phyloP scores from a whole-genome alignment of 2,113 vertebrate genomes.

The Ciconia boyciana region DNA sequence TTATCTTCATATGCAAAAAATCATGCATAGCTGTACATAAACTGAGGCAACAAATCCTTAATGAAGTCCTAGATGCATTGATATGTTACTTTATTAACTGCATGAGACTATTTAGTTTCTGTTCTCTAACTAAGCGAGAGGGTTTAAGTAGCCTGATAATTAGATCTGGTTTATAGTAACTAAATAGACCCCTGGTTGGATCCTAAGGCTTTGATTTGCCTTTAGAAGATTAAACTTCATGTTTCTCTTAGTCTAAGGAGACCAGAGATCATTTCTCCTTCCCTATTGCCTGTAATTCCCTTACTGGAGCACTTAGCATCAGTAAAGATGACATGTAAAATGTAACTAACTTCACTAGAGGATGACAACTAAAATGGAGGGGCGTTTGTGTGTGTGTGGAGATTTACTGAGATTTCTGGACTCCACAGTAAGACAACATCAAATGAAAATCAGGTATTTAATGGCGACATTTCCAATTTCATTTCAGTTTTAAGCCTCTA shows the following conservation, averaged over 20 bases:
- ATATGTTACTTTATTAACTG: background rate
- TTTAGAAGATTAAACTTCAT: background rate
- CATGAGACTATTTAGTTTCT: background rate
- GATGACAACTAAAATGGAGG: background rate
- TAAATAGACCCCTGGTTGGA: background rate
- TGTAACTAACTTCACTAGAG: background rate
- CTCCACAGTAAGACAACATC: background rate
- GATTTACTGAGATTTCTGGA: background rate
- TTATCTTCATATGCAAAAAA: background rate
- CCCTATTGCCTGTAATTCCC: background rate
- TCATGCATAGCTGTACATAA: background rate
- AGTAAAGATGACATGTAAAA: background rate
- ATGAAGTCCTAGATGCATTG: background rate
- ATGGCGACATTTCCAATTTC: background rate
- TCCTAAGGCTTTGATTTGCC: background rate
- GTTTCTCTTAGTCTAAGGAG: background rate
- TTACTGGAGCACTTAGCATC: background rate
- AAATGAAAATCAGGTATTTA: background rate
- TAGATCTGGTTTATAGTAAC: background rate
- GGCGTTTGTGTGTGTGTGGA: background rate
- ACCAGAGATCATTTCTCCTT: background rate
- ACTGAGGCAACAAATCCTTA: background rate
- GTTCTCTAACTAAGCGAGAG: background rate
- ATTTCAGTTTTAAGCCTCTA: background rate
- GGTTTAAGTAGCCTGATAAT: background rate